A percentile compares a stretch with the other conserved stretches of the same genome.
Evolutionary conservation across 2,113 vertebrate genomes (phyloP).

Genomic region (Anoura caudifer): DNA sequence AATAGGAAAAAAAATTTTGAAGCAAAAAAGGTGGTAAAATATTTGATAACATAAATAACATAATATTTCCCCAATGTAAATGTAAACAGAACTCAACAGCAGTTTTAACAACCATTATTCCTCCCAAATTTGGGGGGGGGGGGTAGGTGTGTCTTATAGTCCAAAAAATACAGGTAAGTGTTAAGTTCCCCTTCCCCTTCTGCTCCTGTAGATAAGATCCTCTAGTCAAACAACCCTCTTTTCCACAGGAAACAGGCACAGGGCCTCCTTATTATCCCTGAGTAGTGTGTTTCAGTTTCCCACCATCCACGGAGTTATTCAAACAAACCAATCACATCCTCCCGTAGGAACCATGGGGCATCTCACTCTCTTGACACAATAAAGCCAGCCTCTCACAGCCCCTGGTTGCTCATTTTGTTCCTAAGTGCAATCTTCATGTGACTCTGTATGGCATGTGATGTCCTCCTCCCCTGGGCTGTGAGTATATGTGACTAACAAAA

Average conservation of each 20-base stretch:
- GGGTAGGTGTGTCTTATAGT: too few species aligned
- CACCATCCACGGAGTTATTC: not conserved
- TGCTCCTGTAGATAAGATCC: not conserved
- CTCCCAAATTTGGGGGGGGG: too few species aligned
- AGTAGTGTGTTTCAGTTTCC: not conserved
- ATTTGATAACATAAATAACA: too few species aligned
- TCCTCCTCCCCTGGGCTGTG: not conserved
- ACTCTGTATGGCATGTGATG: not conserved
- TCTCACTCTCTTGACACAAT: not conserved
- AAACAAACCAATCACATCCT: not conserved
- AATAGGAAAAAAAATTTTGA: too few species aligned
- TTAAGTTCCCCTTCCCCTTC: not conserved
- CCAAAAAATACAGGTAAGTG: not conserved
- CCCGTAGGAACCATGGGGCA: not conserved
- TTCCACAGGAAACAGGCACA: not conserved
- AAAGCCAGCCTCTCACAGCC: not conserved
- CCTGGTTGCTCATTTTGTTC: not conserved
- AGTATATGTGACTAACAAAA: not conserved
- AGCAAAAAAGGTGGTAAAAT: too few species aligned
- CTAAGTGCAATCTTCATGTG: not conserved
- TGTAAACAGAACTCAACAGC: too few species aligned
- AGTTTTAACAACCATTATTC: too few species aligned
- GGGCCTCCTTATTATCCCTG: not conserved
- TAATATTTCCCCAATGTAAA: too few species aligned
- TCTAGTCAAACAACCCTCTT: not conserved